Evolutionary conservation across 35 echinoderm and acorn worm species (phyloP).

Genomic region (Apostichopus japonicus): DNA sequence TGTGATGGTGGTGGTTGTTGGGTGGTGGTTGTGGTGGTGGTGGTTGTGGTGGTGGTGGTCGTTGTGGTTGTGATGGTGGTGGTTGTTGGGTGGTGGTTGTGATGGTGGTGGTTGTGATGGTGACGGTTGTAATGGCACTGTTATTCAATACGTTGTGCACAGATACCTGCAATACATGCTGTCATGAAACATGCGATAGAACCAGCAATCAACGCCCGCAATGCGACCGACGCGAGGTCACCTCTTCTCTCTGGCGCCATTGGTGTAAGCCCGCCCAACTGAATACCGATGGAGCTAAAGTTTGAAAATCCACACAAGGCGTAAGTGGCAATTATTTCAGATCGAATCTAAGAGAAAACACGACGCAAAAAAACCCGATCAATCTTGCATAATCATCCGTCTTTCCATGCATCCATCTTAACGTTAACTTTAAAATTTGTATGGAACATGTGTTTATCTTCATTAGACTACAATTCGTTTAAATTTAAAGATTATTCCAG

Average conservation of each 20-base stretch:
- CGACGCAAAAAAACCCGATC: neutral
- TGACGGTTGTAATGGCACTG: no score
- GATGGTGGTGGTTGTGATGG: no score
- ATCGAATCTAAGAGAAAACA: slow-evolving; percentile 53
- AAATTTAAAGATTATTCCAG: no score
- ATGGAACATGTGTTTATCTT: neutral
- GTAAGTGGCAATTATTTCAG: slow-evolving; percentile 84
- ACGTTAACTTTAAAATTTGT: no score
- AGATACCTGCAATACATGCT: slow-evolving; percentile 86
- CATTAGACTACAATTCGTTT: no score
- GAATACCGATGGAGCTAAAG: slow-evolving; percentile 81
- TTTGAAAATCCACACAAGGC: slow-evolving; percentile 91
- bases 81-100: no score
- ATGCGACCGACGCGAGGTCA: slow-evolving; percentile 72
- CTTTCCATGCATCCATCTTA: no score
- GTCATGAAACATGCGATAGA: slow-evolving; percentile 93
- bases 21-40: no score
- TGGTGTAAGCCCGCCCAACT: slow-evolving; percentile 82
- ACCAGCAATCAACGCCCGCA: slow-evolving; percentile 83
- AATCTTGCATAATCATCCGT: neutral
- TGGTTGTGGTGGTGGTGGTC: no score
- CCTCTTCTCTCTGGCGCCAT: slow-evolving; percentile 67
- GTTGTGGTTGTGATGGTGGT: no score
- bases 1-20: no score
- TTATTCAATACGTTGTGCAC: no score